Conservation (phyloP, 2,797 vertebrate species). For the Parotocinclus haroldoi region DNA sequence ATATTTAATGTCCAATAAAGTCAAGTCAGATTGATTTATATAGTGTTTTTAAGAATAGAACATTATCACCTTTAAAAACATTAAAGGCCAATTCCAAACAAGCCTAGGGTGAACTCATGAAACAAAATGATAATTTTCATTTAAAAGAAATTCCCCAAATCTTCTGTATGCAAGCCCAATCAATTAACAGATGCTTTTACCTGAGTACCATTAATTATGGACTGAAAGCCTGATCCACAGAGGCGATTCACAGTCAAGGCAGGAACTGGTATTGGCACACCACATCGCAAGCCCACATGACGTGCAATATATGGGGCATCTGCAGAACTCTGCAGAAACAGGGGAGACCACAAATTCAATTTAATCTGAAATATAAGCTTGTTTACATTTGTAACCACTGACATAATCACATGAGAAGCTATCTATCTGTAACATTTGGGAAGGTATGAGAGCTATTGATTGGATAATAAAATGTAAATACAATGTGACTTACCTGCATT, state of each 20-base stretch:
- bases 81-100: no score
- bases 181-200: constrained; percentile 66
- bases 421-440: not conserved
- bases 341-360: not conserved
- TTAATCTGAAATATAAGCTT: not conserved
- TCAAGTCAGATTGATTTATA: no score
- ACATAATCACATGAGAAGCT: not conserved
- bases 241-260: constrained; percentile 91
- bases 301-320: constrained; percentile 85
- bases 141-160: no score
- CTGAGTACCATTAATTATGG: constrained; percentile 86
- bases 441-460: not conserved
- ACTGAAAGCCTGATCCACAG: constrained; percentile 96
- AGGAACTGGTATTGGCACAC: constrained; percentile 79
- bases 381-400: not conserved
- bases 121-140: no score
- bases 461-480: no score
- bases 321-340: constrained; percentile 77
- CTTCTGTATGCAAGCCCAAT: no score
- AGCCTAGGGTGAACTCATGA: no score
- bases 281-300: constrained; percentile 86
- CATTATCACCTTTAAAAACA: no score
- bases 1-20: no score
- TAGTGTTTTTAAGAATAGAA: no score
- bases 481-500: constrained; percentile 76